Base-by-base conservation (phyloP, 1,140 invertebrate species). In the Acromyrmex charruanus region DNA sequence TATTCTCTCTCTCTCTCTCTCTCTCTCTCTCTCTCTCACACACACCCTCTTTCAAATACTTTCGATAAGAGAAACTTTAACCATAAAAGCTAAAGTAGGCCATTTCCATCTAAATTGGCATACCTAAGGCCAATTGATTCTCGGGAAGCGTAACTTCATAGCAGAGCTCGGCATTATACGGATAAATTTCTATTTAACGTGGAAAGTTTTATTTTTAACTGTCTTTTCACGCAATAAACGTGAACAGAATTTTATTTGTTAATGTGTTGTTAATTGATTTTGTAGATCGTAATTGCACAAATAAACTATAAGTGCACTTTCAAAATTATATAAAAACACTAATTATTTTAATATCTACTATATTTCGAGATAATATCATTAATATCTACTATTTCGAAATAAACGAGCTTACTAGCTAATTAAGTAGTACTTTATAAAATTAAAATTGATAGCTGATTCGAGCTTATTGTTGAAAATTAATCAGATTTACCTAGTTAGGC, bases 21-120 rank as follows among this genome's bases (percentile, higher is more conserved):
- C 39, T 61, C 25, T 31, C 14, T 63, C 25, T 28, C 49, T 16
- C 49, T 16, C 49, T 51, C 49, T 16, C 14, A 4, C 55, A 3
- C 65, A 39, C 25, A 16, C n/a, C 18, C 44, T 5, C 2, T 51
- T 14, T 31, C 25, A 63, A 49, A 75, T 65, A 65, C 44, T 66
- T 77, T 35, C 35, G 66, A 81, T 69, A 69, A 58, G 66, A 44
- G 79, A 75, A 74, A 84, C 80, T 84, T 84, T 63, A n/a, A 4
- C 39, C 49, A 61, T 75, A 84, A 74, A 84, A 75, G 25, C 35
- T 35, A 31, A 84, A 35, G 55, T 51, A 75, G 25, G n/a, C 16
- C 3, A 58, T 58, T 81, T 71, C 51, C 66, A 35, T 16, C 14
- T 44, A 71, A 81, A 81, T 44, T 39, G 65, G 21, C 49, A 69